phyloP scores from a whole-genome alignment of 2,113 vertebrate genomes.

The Myanophis thanlyinensis region DNA sequence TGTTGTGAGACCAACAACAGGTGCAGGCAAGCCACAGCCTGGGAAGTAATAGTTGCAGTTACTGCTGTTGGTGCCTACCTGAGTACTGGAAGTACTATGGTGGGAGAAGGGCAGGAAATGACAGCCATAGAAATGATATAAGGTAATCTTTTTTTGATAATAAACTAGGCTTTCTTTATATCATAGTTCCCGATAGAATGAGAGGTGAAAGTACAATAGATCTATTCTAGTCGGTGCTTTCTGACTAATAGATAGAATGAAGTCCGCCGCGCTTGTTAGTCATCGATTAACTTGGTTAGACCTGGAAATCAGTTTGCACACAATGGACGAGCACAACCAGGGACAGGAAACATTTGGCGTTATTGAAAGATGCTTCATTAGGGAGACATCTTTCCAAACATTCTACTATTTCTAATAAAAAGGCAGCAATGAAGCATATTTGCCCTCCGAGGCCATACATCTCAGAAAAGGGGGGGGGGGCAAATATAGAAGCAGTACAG shows the following conservation, averaged over 20 bases:
- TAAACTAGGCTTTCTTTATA: not conserved
- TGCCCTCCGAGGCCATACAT: not conserved
- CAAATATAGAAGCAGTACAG: not conserved
- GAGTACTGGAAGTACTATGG: not conserved
- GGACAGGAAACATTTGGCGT: not conserved
- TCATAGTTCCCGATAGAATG: not conserved
- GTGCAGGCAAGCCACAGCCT: not conserved
- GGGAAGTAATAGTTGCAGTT: not conserved
- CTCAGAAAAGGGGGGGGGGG: not conserved
- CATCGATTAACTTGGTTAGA: not conserved
- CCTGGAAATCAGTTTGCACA: not conserved
- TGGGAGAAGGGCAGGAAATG: not conserved
- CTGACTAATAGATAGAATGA: not conserved
- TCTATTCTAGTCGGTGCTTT: not conserved
- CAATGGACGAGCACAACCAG: not conserved
- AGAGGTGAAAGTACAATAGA: not conserved
- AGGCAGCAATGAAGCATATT: not conserved
- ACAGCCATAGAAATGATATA: not conserved
- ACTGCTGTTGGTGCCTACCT: not conserved
- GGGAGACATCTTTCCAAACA: not conserved
- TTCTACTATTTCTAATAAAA: not conserved
- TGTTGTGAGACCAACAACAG: not conserved
- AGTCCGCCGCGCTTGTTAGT: not conserved
- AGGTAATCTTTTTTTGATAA: not conserved
- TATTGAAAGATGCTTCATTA: not conserved